These are phyloP conservation scores for Corvus cornix DNA, from an alignment of 2,113 vertebrate species.

Conservation along the genomic window DNA sequence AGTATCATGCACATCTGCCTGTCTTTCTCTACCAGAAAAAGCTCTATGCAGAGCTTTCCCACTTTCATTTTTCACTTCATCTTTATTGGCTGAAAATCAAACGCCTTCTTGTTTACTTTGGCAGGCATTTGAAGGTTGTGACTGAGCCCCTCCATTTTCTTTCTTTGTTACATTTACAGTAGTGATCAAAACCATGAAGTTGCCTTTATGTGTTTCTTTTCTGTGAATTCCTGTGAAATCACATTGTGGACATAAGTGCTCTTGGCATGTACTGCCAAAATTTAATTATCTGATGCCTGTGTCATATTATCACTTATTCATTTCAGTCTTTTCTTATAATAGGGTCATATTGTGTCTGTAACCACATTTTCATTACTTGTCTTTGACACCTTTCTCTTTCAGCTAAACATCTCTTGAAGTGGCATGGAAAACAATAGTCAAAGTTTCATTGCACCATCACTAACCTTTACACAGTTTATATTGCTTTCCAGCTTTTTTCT, in stretches of 20 bases:
- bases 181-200: constrained; percentile 1
- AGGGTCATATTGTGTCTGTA: background rate
- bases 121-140: constrained; percentile 28
- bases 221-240: constrained; percentile 3
- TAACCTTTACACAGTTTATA: background rate
- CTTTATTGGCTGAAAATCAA: constrained; percentile 41
- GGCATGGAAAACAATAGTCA: background rate
- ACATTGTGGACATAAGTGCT: background rate
- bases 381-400: constrained; percentile 46
- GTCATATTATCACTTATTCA: constrained; percentile 23
- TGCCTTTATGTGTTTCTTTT: constrained; percentile 19
- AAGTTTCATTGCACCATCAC: background rate
- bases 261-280: background rate
- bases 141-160: background rate
- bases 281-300: constrained; percentile 25
- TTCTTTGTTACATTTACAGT: constrained; percentile 20
- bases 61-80: constrained; percentile 30
- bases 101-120: constrained; percentile 42
- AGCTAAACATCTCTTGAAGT: background rate
- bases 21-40: background rate
- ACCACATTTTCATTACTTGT: constrained; percentile 6
- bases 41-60: background rate
- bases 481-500: background rate
- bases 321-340: background rate
- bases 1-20: background rate